Evolutionary conservation across 1,140 invertebrate genomes (phyloP), one percentile per base, ranked within the genome.

Genomic region (Hypsibius dujardini): DNA sequence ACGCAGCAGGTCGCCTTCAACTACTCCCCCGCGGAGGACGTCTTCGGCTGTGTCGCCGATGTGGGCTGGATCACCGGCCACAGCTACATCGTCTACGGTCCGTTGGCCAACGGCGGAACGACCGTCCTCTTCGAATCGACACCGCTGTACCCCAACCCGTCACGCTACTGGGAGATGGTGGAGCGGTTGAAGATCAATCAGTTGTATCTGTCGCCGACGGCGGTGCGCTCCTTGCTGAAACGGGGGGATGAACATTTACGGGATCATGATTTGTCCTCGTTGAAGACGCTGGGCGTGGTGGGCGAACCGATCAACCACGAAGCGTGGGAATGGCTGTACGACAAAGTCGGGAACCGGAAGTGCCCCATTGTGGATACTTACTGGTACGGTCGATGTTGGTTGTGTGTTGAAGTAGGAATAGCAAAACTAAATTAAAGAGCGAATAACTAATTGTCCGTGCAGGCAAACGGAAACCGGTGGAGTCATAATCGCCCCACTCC

Each of bases 201-300:
- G 73, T 79, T 85, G 46, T 85, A 84, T 75, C 74, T 80, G 59
- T 81, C 84, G 40, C 84, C 84, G 1, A 85, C 84, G 14, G 81
- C 84, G 0, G 75, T 84, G 2, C 77, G 83, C 59, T 75, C 82
- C 56, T 76, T 84, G 3, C 75, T 84, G 47, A 81, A 80, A 71
- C 90, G 87, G 75, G 89, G 88, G 0, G 87, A 92, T 73, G 84
- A 84, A 59, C 83, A 85, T 46, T 87, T 90, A 0, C 84, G 83
- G 69, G 89, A 86, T 78, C 82, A 81, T 74, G 79, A 82, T 73
- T 74, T 78, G 47, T 79, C 81, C 47, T 78, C 80, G 1, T 75
- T 84, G 1, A 75, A 79, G 70, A 79, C 80, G 60, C 77, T 84
- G 3, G 83, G 82, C 46, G 82, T 80, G 75, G 83, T 84, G 71